Percentiles rank a stretch among this genome's conserved stretches.
These are phyloP conservation scores for Slavum lentiscoides DNA, from an alignment of 2,888 invertebrate genomes.

Conservation along the genomic window DNA sequence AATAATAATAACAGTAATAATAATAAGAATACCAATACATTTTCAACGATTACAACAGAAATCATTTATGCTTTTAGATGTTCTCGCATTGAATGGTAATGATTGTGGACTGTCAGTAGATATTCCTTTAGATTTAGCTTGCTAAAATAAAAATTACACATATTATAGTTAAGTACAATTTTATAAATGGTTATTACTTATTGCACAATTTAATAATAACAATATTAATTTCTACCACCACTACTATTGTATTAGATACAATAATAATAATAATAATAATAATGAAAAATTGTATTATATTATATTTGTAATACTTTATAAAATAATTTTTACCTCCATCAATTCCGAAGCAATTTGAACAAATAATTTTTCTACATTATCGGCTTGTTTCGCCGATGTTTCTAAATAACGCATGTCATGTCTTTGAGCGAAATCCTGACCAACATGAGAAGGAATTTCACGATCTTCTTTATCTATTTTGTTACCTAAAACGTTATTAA, in stretches of 20 bases:
- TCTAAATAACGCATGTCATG: slow-evolving; percentile 98
- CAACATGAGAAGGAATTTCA: slow-evolving; percentile 92
- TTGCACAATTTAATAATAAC: too few species aligned
- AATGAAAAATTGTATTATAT: too few species aligned
- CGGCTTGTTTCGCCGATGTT: slow-evolving; percentile 96
- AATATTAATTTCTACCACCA: too few species aligned
- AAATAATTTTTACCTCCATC: slow-evolving; percentile 69
- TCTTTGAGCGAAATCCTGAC: slow-evolving; percentile 91
- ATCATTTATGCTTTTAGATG: slow-evolving; percentile 45
- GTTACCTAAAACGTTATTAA: slow-evolving; percentile 69
- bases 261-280: too few species aligned
- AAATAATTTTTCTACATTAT: slow-evolving; percentile 94
- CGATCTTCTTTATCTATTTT: slow-evolving; percentile 96
- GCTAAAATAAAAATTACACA: slow-evolving; percentile 1
- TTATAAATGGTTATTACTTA: too few species aligned
- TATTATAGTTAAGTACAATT: background rate
- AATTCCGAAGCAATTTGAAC: slow-evolving; percentile 94
- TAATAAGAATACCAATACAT: slow-evolving; percentile 11
- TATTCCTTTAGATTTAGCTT: slow-evolving; percentile 45
- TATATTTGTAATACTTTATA: background rate
- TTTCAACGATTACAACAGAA: slow-evolving; percentile 46
- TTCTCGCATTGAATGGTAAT: slow-evolving; percentile 41
- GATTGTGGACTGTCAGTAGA: slow-evolving; percentile 37
- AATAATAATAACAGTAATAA: slow-evolving; percentile 21
- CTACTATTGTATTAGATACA: too few species aligned